phyloP scores from a whole-genome alignment of 2,797 vertebrate genomes.

The Macropus fuliginosus region DNA sequence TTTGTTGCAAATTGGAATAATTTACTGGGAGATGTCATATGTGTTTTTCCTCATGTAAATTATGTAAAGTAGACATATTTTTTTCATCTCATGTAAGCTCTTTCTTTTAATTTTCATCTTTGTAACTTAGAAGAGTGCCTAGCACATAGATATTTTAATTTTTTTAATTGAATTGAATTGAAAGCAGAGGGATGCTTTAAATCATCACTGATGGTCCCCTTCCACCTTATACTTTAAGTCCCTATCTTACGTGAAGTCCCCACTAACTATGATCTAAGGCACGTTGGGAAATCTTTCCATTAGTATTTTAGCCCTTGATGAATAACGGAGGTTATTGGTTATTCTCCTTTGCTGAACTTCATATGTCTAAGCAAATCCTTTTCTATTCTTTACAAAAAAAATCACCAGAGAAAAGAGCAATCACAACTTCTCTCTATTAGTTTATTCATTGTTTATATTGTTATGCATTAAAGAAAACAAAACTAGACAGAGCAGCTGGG shows the following conservation, averaged over 20 bases:
- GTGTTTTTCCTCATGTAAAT: background rate
- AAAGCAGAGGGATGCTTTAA: background rate
- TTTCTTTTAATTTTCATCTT: background rate
- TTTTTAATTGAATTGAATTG: background rate
- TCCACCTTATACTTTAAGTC: background rate
- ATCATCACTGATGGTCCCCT: background rate
- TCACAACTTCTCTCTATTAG: background rate
- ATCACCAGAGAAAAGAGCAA: background rate
- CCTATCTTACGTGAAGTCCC: background rate
- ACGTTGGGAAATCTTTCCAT: background rate
- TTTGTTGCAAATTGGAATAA: background rate
- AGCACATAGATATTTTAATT: background rate
- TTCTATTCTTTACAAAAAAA: conserved; percentile 5
- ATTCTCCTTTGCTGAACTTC: background rate
- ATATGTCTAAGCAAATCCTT: background rate
- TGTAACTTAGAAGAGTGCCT: background rate
- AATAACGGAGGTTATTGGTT: background rate
- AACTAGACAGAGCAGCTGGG: background rate
- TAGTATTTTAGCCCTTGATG: background rate
- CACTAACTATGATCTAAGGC: background rate
- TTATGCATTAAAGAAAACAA: background rate
- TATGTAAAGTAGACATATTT: background rate
- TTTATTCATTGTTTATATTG: background rate
- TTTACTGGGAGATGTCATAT: background rate
- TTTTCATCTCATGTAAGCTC: background rate